These are phyloP conservation scores for Bos javanicus DNA, from an alignment of 2,113 vertebrate genomes.

Conservation along the genomic window DNA sequence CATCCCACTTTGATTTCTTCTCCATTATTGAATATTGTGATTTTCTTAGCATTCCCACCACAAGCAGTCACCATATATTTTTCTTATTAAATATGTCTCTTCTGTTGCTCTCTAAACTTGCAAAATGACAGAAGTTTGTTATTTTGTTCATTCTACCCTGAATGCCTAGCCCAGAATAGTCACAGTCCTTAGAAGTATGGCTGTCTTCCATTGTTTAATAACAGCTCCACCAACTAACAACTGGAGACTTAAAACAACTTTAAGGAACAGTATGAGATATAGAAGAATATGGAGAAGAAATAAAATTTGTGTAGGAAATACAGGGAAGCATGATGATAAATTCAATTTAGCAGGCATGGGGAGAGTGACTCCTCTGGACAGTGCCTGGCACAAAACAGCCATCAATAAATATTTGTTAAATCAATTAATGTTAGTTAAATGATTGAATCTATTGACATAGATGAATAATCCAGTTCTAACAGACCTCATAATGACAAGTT, in stretches of 20 bases:
- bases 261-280: not conserved
- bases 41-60: not conserved
- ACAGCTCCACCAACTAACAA: not conserved
- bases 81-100: not conserved
- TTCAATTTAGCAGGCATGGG: not conserved
- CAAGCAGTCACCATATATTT: not conserved
- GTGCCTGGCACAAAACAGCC: not conserved
- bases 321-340: not conserved
- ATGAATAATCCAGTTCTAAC: not conserved
- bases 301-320: not conserved
- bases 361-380: not conserved
- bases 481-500: not conserved
- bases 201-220: not conserved
- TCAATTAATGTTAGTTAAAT: slow-evolving; percentile 11
- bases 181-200: not conserved
- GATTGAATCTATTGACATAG: not conserved
- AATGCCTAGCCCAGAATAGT: not conserved
- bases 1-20: not conserved
- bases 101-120: not conserved
- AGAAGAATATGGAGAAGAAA: not conserved
- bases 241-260: not conserved
- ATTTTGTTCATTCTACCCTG: not conserved
- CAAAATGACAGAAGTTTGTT: not conserved
- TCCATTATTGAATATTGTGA: not conserved
- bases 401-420: not conserved